These are phyloP conservation scores for Drosophila merina DNA, from an alignment of 2,888 invertebrate genomes.

Conservation along the genomic window DNA sequence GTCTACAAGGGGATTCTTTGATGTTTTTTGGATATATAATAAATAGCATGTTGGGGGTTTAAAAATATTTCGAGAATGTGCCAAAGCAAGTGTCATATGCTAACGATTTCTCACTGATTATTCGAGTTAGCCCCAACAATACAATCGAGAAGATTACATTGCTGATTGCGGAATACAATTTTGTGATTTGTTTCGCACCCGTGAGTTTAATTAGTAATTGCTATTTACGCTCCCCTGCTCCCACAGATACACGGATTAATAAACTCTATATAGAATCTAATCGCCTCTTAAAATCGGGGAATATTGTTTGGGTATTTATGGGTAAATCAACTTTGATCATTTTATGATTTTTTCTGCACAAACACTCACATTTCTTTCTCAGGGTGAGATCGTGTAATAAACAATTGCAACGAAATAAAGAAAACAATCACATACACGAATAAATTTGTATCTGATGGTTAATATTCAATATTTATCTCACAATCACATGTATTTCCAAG, in stretches of 20 bases:
- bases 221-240: background rate
- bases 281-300: slow-evolving; percentile 20
- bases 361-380: background rate
- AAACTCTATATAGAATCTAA: slow-evolving; percentile 15
- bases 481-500: slow-evolving; percentile 7
- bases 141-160: slow-evolving; percentile 17
- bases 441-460: background rate
- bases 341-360: background rate
- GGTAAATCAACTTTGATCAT: slow-evolving; percentile 14
- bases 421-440: slow-evolving; percentile 12
- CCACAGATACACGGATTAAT: slow-evolving; percentile 23
- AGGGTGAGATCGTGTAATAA: slow-evolving; percentile 5
- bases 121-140: slow-evolving; percentile 2
- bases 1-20: no score
- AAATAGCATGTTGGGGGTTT: no score
- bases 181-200: slow-evolving; percentile 24
- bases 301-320: background rate
- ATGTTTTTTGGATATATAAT: no score
- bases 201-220: slow-evolving; percentile 25
- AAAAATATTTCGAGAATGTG: no score
- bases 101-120: background rate
- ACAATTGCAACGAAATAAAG: slow-evolving; percentile 3
- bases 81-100: slow-evolving; percentile 11
- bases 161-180: slow-evolving; percentile 21
- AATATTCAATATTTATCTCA: slow-evolving; percentile 11